phyloP scores from a whole-genome alignment of 2,888 invertebrate genomes.

The Tetramorium bicarinatum region DNA sequence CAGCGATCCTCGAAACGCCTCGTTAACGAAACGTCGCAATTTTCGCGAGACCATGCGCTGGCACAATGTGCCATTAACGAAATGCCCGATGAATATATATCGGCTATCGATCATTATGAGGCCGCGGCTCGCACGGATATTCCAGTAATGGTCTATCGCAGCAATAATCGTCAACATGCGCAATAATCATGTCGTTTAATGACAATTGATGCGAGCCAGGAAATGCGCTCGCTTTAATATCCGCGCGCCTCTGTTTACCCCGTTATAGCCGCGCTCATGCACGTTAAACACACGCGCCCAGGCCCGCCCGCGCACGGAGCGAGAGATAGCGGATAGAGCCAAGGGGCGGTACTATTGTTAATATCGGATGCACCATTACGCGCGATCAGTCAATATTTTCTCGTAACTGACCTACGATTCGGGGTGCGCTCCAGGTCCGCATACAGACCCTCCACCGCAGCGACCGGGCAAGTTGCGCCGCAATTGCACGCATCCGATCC shows the following conservation, averaged over 20 bases:
- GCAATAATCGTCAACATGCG: slow-evolving; percentile 81
- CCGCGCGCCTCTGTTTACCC: slow-evolving; percentile 54
- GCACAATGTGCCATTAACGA: slow-evolving; percentile 80
- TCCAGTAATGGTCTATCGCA: slow-evolving; percentile 81
- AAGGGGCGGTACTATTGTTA: slow-evolving; percentile 68
- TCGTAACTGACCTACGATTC: slow-evolving; percentile 72
- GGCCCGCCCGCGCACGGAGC: neutral
- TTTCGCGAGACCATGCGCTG: slow-evolving; percentile 67
- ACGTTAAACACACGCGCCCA: neutral
- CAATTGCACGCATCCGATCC: slow-evolving; percentile 44
- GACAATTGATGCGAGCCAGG: slow-evolving; percentile 84
- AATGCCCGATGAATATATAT: slow-evolving; percentile 76
- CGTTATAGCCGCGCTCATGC: slow-evolving; percentile 36
- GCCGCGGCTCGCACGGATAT: slow-evolving; percentile 72
- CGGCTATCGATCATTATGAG: slow-evolving; percentile 80
- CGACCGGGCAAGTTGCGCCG: slow-evolving; percentile 33
- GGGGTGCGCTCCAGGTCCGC: slow-evolving; percentile 26
- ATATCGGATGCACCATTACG: slow-evolving; percentile 73
- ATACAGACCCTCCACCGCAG: slow-evolving; percentile 20
- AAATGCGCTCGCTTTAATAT: slow-evolving; percentile 80
- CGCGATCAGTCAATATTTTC: slow-evolving; percentile 81
- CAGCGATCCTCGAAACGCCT: slow-evolving; percentile 74
- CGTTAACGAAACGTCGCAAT: slow-evolving; percentile 78
- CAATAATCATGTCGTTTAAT: slow-evolving; percentile 85
- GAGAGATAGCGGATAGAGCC: slow-evolving; percentile 39